Evolutionary conservation across 2,797 vertebrate species (phyloP).

Genomic region (Mus minutoides): DNA sequence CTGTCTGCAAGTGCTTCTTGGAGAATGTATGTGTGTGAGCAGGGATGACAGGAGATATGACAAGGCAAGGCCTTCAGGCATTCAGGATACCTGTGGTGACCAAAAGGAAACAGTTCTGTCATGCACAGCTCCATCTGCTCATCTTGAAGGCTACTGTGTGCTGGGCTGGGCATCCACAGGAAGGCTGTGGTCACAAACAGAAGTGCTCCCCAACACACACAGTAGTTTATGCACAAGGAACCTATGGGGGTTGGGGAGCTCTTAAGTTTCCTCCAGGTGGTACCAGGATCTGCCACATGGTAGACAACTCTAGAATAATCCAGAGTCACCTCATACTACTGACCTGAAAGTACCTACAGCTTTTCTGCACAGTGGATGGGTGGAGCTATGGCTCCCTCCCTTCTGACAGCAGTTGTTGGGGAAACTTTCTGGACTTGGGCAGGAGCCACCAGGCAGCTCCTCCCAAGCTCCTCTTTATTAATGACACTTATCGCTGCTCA

Average conservation of each 20-base stretch:
- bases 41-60: not conserved
- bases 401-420: not conserved
- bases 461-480: slow-evolving; percentile 84
- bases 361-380: no score
- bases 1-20: not conserved
- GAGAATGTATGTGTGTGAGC: not conserved
- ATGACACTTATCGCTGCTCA: slow-evolving; percentile 86
- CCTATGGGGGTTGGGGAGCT: not conserved
- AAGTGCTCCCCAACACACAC: not conserved
- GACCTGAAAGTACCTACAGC: not conserved
- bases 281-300: not conserved
- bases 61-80: not conserved
- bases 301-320: not conserved
- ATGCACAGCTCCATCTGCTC: not conserved
- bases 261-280: not conserved
- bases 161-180: not conserved
- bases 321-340: not conserved
- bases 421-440: not conserved
- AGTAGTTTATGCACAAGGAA: not conserved
- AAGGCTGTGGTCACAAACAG: not conserved
- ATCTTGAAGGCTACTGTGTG: not conserved
- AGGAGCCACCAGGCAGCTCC: slow-evolving; percentile 60
- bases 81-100: not conserved
- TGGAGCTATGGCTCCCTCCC: not conserved
- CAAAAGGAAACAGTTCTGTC: not conserved